A percentile compares a stretch with the other conserved stretches of the same genome.
These are phyloP conservation scores for Gisinianus flammeolus DNA, from an alignment of 2,888 invertebrate species.

Conservation along the genomic window DNA sequence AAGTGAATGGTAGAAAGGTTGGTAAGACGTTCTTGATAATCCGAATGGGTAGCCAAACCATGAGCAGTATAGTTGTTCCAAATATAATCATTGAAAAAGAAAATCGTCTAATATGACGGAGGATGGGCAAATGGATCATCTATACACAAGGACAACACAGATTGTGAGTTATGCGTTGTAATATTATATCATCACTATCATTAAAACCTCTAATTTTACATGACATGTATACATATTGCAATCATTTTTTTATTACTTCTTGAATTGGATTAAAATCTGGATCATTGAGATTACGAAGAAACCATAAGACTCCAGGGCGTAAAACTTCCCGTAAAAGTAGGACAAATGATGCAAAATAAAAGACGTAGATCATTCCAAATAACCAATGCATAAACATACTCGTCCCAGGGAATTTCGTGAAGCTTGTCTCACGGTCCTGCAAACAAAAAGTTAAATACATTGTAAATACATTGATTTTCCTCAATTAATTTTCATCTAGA, in stretches of 20 bases:
- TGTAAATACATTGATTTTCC: too few species aligned
- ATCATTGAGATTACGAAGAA: slow-evolving; percentile 95
- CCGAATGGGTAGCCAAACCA: slow-evolving; percentile 87
- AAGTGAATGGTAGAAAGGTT: slow-evolving; percentile 92
- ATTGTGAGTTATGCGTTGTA: slow-evolving; percentile 12
- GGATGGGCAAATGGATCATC: slow-evolving; percentile 97
- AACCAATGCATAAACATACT: slow-evolving; percentile 99
- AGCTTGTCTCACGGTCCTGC: slow-evolving; percentile 78
- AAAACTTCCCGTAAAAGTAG: slow-evolving; percentile 89
- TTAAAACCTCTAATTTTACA: not conserved
- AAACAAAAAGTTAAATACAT: not conserved
- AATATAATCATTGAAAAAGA: slow-evolving; percentile 94
- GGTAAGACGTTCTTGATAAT: slow-evolving; percentile 81
- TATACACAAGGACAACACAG: slow-evolving; percentile 24
- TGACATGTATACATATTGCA: not conserved
- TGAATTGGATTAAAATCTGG: slow-evolving; percentile 99
- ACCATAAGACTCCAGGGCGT: slow-evolving; percentile 97
- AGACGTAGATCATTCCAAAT: slow-evolving; percentile 97
- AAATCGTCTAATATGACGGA: slow-evolving; percentile 86
- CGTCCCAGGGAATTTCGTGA: slow-evolving; percentile 90
- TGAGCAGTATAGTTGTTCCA: slow-evolving; percentile 91
- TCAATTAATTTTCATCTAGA: too few species aligned
- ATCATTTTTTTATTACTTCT: slow-evolving; percentile 64
- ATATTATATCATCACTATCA: not conserved
- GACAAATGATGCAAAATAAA: slow-evolving; percentile 98